Evolutionary conservation across 1,140 invertebrate species (phyloP).

Genomic region (Cheumatopsyche charites): DNA sequence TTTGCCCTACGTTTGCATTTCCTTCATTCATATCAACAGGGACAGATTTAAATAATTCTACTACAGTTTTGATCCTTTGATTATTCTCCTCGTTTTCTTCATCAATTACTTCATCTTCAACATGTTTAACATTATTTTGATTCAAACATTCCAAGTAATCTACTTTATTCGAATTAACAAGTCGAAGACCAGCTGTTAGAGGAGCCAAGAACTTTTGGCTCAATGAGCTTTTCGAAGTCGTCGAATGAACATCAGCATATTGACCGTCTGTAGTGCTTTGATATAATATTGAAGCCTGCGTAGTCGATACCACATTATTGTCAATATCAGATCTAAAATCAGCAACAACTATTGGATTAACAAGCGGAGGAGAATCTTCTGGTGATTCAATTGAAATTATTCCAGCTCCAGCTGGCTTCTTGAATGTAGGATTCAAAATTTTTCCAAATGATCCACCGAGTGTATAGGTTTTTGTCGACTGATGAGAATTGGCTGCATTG

Average conservation of each 20-base stretch:
- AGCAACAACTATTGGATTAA: slow-evolving; percentile 54
- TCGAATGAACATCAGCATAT: slow-evolving; percentile 48
- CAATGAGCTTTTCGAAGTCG: slow-evolving; percentile 44
- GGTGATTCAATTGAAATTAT: slow-evolving; percentile 43
- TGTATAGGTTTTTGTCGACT: slow-evolving; percentile 29
- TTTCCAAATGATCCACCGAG: slow-evolving; percentile 35
- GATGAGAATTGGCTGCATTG: slow-evolving; percentile 31
- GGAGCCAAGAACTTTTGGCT: slow-evolving; percentile 55
- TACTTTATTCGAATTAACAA: slow-evolving; percentile 50
- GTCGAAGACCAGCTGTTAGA: slow-evolving; percentile 53
- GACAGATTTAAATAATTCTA: slow-evolving; percentile 37
- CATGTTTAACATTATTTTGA: slow-evolving; percentile 40
- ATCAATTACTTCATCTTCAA: slow-evolving; percentile 43
- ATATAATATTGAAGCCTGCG: slow-evolving; percentile 23
- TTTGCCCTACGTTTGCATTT: neutral
- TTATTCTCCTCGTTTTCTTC: slow-evolving; percentile 44
- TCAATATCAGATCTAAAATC: slow-evolving; percentile 48
- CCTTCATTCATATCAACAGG: slow-evolving; percentile 17
- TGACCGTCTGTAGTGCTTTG: slow-evolving; percentile 3
- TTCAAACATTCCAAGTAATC: slow-evolving; percentile 41
- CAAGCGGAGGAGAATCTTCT: slow-evolving; percentile 1
- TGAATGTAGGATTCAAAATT: slow-evolving; percentile 31
- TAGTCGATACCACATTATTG: slow-evolving; percentile 35
- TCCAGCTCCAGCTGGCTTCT: slow-evolving; percentile 42
- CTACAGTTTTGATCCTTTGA: slow-evolving; percentile 33